Percentiles rank a stretch among this genome's conserved stretches.
Conservation (phyloP, 2,888 invertebrate species). For the Lycophotia porphyrea region DNA sequence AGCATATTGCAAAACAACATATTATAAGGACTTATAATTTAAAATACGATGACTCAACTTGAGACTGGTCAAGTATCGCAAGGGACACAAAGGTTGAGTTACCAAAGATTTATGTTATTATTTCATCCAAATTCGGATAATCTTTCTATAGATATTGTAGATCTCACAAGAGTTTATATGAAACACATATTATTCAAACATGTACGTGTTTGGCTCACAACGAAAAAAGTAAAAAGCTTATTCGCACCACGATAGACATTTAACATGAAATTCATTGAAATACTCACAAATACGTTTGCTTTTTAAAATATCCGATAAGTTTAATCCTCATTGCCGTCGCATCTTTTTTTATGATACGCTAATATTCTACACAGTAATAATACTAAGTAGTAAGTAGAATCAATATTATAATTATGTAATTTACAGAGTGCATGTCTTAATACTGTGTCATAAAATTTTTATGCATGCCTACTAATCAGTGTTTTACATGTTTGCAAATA, state of each 20-base stretch:
- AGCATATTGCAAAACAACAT: neutral
- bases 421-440: too few species aligned
- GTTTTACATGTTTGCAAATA: too few species aligned
- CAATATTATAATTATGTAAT: too few species aligned
- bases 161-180: neutral
- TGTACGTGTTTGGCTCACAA: neutral
- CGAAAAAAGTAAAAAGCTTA: neutral
- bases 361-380: too few species aligned
- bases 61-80: conserved; percentile 10
- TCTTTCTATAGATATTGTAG: neutral
- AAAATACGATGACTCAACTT: conserved; percentile 1
- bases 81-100: neutral
- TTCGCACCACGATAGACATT: neutral
- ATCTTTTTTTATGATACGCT: too few species aligned
- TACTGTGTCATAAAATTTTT: too few species aligned
- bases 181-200: neutral
- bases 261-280: neutral
- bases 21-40: neutral
- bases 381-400: too few species aligned
- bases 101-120: neutral
- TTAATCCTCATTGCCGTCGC: neutral
- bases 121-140: conserved; percentile 10
- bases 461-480: too few species aligned
- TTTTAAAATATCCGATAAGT: neutral
- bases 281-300: neutral